Conservation (phyloP, 2,888 invertebrate species). For the Glaucopsyche alexis region DNA sequence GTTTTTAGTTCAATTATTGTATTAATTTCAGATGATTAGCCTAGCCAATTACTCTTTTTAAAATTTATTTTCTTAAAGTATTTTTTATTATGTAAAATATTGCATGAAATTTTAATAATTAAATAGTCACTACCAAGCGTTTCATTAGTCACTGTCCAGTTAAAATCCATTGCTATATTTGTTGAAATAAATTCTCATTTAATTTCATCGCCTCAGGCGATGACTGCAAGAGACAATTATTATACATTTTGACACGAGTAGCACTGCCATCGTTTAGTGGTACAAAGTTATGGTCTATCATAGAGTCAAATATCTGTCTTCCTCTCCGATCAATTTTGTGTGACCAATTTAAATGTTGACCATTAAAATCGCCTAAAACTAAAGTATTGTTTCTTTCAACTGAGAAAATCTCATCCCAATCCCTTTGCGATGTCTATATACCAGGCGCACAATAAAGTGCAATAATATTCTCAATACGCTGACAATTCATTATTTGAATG, state of each 20-base stretch:
- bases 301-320: slow-evolving; percentile 8
- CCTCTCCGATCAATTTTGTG: background rate
- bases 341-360: slow-evolving; percentile 21
- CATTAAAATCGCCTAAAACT: slow-evolving; percentile 23
- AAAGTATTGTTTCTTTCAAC: background rate
- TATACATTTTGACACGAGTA: slow-evolving; percentile 31
- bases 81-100: background rate
- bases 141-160: slow-evolving; percentile 35
- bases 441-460: slow-evolving; percentile 22
- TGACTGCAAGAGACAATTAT: slow-evolving; percentile 29
- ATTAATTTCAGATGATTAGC: background rate
- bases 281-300: background rate
- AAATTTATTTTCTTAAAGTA: slow-evolving; percentile 15
- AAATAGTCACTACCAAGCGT: slow-evolving; percentile 35
- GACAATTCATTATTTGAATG: slow-evolving; percentile 14
- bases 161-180: slow-evolving; percentile 29
- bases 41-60: slow-evolving; percentile 1
- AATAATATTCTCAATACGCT: slow-evolving; percentile 16
- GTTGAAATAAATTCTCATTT: slow-evolving; percentile 28
- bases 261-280: slow-evolving; percentile 31
- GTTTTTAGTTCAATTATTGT: background rate
- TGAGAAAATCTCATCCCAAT: slow-evolving; percentile 28
- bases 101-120: slow-evolving; percentile 21
- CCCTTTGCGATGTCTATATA: slow-evolving; percentile 28
- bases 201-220: too few relatives aligned